Base-by-base conservation (phyloP, 2,797 vertebrate species). In the Mallotus villosus region DNA sequence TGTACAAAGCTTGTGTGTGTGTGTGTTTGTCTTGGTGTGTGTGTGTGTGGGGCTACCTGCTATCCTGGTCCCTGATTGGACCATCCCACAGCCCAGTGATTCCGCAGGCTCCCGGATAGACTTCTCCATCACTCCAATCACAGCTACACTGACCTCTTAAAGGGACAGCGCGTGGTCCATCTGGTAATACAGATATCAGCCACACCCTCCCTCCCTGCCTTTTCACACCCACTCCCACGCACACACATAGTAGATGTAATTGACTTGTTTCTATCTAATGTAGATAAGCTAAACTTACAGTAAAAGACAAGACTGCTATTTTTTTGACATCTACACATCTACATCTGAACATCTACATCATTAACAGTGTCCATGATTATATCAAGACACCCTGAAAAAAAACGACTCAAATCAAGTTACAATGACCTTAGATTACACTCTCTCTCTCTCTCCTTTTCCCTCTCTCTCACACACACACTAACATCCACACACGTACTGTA, bases 91-190 rank as follows among this genome's bases (percentile, higher is more conserved):
- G 62, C 67, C 37, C 62, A 49, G 34, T 16, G 25, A 59, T 66
- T 34, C 67, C 22, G 17, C 60, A 27, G 80, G 76, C 69, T 46
- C 72, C 68, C 37, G 80, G 69, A 68, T 79, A 75, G 58, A 71
- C 55, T 63, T 72, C 49, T 29, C 25, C 79, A 76, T 75, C 77
- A 72, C 78, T 69, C 89, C 89, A 91, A 87, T 90, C 91, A 89
- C 74, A 83, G 79, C 61, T 19, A 46, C 3, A 57, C 74, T 68
- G 70, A 80, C 49, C 71, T 80, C 87, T 94, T 93, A 93, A 94
- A 94, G 93, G 83, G 85, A 72, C 86, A 92, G 89, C 8, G 12
- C n/a, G 12, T 59, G 3, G 21, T 0, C 3, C 4, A 25, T 17
- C 67, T 32, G 24, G 17, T 63, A 57, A 37, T 3, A 9, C 32